Evolutionary conservation across 2,113 vertebrate species (phyloP).

Genomic region (Anoplopoma fimbria): DNA sequence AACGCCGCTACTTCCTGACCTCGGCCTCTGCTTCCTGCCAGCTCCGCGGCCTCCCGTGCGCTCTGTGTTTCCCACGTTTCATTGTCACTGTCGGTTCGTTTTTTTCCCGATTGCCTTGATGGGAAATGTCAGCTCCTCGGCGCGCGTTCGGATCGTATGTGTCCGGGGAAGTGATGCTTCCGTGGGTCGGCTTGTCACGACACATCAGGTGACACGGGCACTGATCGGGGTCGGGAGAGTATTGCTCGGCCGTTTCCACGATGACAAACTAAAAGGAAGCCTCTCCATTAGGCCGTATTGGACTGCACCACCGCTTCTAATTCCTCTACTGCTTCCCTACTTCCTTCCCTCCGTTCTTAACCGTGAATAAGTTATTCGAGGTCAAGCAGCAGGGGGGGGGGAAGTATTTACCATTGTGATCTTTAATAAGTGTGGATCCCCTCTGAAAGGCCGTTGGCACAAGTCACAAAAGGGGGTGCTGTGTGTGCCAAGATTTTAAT

Average conservation of each 20-base stretch:
- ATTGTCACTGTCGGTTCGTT: conserved; percentile 28
- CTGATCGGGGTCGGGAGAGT: conserved; percentile 34
- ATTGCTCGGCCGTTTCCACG: background rate
- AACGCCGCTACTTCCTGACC: conserved; percentile 51
- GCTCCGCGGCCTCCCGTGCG: conserved; percentile 31
- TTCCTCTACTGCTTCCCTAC: background rate
- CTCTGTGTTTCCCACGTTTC: conserved; percentile 21
- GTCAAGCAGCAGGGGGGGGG: conserved; percentile 12
- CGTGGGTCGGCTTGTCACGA: conserved; percentile 37
- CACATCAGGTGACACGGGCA: conserved; percentile 38
- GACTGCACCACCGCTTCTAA: background rate
- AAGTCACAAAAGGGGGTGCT: background rate
- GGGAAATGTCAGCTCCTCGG: conserved; percentile 62
- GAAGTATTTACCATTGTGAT: conserved; percentile 40
- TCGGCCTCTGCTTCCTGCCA: conserved; percentile 55
- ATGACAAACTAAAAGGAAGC: background rate
- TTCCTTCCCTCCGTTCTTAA: background rate
- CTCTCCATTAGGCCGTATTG: background rate
- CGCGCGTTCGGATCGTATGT: conserved; percentile 48
- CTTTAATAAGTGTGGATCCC: conserved; percentile 42
- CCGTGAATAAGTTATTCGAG: conserved; percentile 17
- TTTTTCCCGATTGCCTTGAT: conserved; percentile 40
- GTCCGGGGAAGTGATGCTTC: conserved; percentile 41
- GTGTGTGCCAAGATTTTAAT: conserved; percentile 60
- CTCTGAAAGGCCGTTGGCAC: conserved; percentile 39